Percentiles rank a stretch among this genome's conserved stretches.
Evolutionary conservation across 2,797 vertebrate species (phyloP).

Genomic region (Myotis vivesi): DNA sequence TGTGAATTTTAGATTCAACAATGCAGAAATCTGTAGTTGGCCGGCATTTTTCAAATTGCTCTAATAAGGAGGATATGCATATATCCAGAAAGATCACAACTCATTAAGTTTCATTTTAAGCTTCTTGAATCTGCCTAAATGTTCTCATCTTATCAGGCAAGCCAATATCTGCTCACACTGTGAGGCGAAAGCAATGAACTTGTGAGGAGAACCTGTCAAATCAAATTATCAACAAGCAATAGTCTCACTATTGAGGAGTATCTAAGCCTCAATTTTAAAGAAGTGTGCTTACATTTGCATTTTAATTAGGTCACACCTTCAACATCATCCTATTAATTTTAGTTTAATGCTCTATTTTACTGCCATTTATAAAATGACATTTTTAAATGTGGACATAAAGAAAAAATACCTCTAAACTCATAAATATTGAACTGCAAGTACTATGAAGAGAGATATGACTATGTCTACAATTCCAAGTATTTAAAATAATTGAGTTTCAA

Average conservation of each 20-base stretch:
- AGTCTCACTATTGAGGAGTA: conserved; percentile 37
- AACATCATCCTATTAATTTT: conserved; percentile 58
- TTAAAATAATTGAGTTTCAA: conserved; percentile 21
- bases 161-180: conserved; percentile 65
- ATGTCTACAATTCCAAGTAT: conserved; percentile 41
- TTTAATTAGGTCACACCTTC: conserved; percentile 70
- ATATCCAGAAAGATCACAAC: conserved; percentile 63
- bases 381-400: conserved; percentile 19
- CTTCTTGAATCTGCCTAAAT: conserved; percentile 70
- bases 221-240: conserved; percentile 72
- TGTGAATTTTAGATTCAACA: background rate
- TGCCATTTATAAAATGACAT: conserved; percentile 51
- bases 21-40: background rate
- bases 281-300: conserved; percentile 42
- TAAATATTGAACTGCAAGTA: conserved; percentile 18
- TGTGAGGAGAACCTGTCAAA: conserved; percentile 72
- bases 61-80: conserved; percentile 38
- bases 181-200: conserved; percentile 75
- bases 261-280: conserved; percentile 56
- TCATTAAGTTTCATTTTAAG: conserved; percentile 78
- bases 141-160: conserved; percentile 76
- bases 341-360: conserved; percentile 54
- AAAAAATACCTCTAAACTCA: background rate
- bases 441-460: background rate
- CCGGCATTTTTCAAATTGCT: conserved; percentile 12